Percentiles rank a stretch among this genome's conserved stretches.
These are phyloP conservation scores for Pygocentrus nattereri DNA, from an alignment of 2,797 vertebrate species.

Conservation along the genomic window DNA sequence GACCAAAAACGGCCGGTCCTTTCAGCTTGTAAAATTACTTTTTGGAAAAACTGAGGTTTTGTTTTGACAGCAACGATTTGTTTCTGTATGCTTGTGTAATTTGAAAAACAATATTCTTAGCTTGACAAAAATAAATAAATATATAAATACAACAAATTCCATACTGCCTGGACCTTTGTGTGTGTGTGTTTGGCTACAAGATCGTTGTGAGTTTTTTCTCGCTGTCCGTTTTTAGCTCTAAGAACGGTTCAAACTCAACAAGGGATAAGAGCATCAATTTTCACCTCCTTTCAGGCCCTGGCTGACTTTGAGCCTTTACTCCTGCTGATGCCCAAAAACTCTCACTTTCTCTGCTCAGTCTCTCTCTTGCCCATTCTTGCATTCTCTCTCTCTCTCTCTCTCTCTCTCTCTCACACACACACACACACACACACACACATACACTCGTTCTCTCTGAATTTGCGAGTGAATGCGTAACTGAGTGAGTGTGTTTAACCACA, in stretches of 20 bases:
- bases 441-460: constrained; percentile 33
- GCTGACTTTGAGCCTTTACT: constrained; percentile 36
- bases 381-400: constrained; percentile 6
- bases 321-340: constrained; percentile 28
- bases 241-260: constrained; percentile 30
- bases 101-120: too few relatives aligned
- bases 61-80: too few relatives aligned
- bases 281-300: constrained; percentile 21
- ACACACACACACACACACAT: too few relatives aligned
- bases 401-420: constrained; percentile 7
- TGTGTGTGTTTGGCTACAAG: neutral
- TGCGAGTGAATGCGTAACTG: constrained; percentile 51
- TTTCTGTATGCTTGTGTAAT: too few relatives aligned
- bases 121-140: too few relatives aligned
- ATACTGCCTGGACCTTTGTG: neutral
- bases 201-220: constrained; percentile 7
- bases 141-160: too few relatives aligned
- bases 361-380: neutral
- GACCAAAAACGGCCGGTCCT: too few relatives aligned
- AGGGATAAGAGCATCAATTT: constrained; percentile 18
- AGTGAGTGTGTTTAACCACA: constrained; percentile 54
- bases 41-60: too few relatives aligned
- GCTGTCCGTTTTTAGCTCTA: constrained; percentile 5
- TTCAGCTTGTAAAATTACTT: too few relatives aligned
- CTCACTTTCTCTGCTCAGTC: neutral